Evolutionary conservation across 2,113 vertebrate species (phyloP).

Genomic region (Rhabdomys dilectus): DNA sequence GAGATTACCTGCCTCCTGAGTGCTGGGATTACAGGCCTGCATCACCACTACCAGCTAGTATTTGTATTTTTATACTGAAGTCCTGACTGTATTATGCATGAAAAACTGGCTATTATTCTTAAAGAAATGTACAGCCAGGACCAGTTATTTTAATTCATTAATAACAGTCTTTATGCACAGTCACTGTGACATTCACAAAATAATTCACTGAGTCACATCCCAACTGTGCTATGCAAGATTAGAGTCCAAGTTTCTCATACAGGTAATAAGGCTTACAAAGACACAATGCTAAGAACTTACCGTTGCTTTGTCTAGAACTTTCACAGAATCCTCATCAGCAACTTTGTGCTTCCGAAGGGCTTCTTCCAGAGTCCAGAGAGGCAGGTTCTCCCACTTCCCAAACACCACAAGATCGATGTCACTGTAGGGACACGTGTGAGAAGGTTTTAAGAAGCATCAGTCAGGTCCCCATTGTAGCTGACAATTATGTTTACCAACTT

Average conservation of each 20-base stretch:
- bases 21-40: neutral
- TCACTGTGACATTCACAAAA: neutral
- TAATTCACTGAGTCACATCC: neutral
- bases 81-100: neutral
- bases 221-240: neutral
- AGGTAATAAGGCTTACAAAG: neutral
- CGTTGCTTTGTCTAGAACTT: conserved; percentile 98
- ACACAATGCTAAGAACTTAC: conserved; percentile 86
- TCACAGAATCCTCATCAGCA: conserved; percentile 96
- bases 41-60: neutral
- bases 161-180: neutral
- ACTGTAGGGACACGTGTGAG: conserved; percentile 79
- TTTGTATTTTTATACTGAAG: neutral
- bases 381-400: conserved; percentile 97
- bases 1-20: neutral
- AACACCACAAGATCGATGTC: conserved; percentile 99
- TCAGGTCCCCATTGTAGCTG: neutral
- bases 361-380: conserved; percentile 98
- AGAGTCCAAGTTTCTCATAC: neutral
- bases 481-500: neutral
- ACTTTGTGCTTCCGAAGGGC: conserved; percentile 96
- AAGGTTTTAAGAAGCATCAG: neutral
- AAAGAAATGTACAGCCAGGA: neutral
- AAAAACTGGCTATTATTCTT: neutral
- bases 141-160: neutral